These are phyloP conservation scores for Falco novaeseelandiae DNA, from an alignment of 2,797 vertebrate species.

Conservation along the genomic window DNA sequence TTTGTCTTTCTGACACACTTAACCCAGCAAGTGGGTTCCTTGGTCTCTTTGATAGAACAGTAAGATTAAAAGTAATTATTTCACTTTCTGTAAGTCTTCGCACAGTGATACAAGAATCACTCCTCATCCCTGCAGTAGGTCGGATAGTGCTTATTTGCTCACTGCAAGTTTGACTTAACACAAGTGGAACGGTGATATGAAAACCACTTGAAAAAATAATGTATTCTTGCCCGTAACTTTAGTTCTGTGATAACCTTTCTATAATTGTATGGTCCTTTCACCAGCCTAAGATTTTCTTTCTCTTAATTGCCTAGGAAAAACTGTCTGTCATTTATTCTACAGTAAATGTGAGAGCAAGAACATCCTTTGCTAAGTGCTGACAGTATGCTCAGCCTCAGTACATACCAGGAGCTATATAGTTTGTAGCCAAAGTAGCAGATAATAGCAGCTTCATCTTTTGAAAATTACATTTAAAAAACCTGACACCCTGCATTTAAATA, in stretches of 20 bases:
- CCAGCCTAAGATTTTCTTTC: background rate
- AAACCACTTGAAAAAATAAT: background rate
- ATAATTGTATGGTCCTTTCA: background rate
- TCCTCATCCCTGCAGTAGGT: background rate
- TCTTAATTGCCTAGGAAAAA: background rate
- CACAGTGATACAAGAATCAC: background rate
- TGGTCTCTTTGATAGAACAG: constrained; percentile 3
- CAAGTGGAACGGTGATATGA: background rate
- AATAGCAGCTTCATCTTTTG: background rate
- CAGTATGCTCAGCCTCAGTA: background rate
- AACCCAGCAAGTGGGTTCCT: constrained; percentile 24
- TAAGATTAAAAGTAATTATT: constrained; percentile 43
- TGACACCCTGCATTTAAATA: background rate
- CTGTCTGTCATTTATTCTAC: background rate
- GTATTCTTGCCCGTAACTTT: background rate
- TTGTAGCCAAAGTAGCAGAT: background rate
- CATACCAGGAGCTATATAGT: background rate
- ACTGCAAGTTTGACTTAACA: background rate
- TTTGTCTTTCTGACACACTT: constrained; percentile 58
- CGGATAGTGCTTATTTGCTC: background rate
- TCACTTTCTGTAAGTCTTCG: background rate
- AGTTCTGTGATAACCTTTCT: background rate
- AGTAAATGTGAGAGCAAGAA: background rate
- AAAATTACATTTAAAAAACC: background rate
- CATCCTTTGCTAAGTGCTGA: background rate